Evolutionary conservation across 2,113 vertebrate species (phyloP), one percentile per base, ranked within the genome.

Genomic region (Rhea americana): DNA sequence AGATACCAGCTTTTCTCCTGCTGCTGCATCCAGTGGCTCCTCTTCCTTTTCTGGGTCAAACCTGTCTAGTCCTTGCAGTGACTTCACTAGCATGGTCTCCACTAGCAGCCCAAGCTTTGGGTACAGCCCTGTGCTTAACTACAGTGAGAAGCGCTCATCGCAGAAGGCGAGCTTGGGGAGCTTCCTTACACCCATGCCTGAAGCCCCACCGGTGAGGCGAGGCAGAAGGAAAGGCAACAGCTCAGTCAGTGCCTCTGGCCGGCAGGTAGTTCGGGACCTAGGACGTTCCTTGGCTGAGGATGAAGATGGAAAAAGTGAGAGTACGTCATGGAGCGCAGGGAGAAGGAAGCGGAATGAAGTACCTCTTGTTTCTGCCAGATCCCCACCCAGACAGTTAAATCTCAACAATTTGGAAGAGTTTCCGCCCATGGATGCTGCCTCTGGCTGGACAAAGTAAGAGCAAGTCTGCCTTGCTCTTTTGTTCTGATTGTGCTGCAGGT

Each of bases 371-470:
- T 94, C 97, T 85, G 93, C 96, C 41, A 98, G 97, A 51, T 97
- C 98, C 66, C 96, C 96, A 5, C 97, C 95, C 25, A 95, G 83
- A 80, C 98, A 98, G 32, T 98, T 99, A 5, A 99, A 99, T 93
- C 97, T 99, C 66, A 98, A 98, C 98, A 99, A 99, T 96, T 87
- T 99, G 96, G 99, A 99, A 79, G 99, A 99, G 79, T 99, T 99
- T 91, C 99, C 99, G 4, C 99, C 99, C n/a, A 98, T 99, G 89
- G 97, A 98, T 80, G 97, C 97, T 39, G 96, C 98, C 53, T 85
- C 97, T 68, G 84, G 97, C 74, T 97, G 97, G 77, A 93, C 97
- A 37, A 91, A 91, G 99, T 99, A 97, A 98, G 98, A 85, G 37
- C 59, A 7, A 79, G 56, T 73, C 25, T 73, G 13, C 30, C 55